Evolutionary conservation across 2,113 vertebrate genomes (phyloP), one percentile per base, ranked within the genome.

Genomic region (Donacobius atricapilla): DNA sequence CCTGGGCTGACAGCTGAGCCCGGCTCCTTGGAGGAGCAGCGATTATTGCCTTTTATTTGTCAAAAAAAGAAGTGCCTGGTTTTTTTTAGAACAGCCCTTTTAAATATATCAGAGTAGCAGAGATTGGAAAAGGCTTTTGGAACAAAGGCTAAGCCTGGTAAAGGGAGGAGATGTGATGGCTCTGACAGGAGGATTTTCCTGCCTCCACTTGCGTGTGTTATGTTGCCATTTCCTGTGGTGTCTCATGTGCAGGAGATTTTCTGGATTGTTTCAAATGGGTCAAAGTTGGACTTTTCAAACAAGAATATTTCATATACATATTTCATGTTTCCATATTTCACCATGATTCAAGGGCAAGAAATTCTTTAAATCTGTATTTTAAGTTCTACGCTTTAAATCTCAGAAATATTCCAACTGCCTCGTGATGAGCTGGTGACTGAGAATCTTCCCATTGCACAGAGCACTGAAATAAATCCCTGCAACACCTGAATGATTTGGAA

Each of bases 101-200:
- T 68, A 94, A 82, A 87, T 89, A 37, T 37, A 91, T 73, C 71
- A 61, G 61, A 81, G 64, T 4, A 54, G 64, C 69, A 84, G 69
- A 75, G 77, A 78, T 71, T 37, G 89, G 77, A 51, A 66, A 71
- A 87, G 78, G 51, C 73, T 92, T 88, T 66, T 39, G 78, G 82
- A 84, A 54, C 35, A 71, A 78, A 92, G 24, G 40, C 18, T 60
- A 15, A 86, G 65, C 27, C 14, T 15, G 33, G 42, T 6, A 33
- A 69, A 73, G 60, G 53, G 42, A 60, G 71, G 64, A 35, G 79
- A 82, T 35, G 53, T 14, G 75, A 84, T 78, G 39, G 54, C 83
- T 83, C 28, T 78, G 93, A 72, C 80, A 81, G 48, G 17, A 35
- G 87, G 47, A 10, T 73, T 91, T 70, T 53, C 80, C n/a, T 73